These are phyloP conservation scores for Phalanger gymnotis DNA, from an alignment of 2,797 vertebrate species.

Conservation along the genomic window DNA sequence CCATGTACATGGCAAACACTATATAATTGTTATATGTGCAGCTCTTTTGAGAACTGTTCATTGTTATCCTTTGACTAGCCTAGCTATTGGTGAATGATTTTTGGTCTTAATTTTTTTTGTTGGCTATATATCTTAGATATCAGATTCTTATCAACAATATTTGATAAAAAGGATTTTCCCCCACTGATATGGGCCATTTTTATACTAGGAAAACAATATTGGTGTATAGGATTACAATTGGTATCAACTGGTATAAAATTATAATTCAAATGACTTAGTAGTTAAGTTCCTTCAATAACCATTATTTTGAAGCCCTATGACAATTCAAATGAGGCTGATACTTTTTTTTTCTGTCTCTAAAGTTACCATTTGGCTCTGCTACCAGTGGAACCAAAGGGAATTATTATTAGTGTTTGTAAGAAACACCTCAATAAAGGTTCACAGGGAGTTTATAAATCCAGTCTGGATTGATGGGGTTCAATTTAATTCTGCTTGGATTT, in stretches of 20 bases:
- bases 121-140: background rate
- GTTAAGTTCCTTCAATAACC: background rate
- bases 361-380: constrained; percentile 38
- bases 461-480: background rate
- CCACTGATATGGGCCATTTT: background rate
- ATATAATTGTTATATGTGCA: background rate
- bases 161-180: background rate
- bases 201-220: background rate
- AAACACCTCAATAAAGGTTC: constrained; percentile 35
- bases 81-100: background rate
- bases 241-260: background rate
- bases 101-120: background rate
- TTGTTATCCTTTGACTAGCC: background rate
- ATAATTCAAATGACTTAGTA: background rate
- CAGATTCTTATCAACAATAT: background rate
- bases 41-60: background rate
- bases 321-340: background rate
- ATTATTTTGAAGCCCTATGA: background rate
- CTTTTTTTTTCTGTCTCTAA: constrained; percentile 26
- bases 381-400: background rate
- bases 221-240: background rate
- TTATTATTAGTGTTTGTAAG: constrained; percentile 52
- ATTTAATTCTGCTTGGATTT: constrained; percentile 42
- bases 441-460: constrained; percentile 13
- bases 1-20: background rate